Evolutionary conservation across 2,113 vertebrate genomes (phyloP).

Genomic region (Albula glossodonta): DNA sequence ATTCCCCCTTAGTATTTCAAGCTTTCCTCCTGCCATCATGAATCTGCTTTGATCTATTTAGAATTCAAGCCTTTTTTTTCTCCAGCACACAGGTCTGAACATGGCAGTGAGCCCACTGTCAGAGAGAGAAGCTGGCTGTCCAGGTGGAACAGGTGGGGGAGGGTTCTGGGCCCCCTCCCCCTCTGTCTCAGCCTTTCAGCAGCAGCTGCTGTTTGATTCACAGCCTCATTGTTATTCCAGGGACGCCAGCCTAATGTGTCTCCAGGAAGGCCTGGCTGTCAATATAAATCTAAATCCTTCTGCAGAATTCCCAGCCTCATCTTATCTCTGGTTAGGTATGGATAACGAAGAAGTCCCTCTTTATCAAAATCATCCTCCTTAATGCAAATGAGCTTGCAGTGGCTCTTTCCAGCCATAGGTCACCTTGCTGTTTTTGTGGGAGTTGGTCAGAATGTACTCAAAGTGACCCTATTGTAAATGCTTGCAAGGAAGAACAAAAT

Average conservation of each 20-base stretch:
- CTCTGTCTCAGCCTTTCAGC: background rate
- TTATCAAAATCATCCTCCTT: background rate
- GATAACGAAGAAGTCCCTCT: constrained; percentile 10
- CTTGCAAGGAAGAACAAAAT: background rate
- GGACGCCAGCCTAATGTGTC: constrained; percentile 1
- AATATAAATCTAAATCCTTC: constrained; percentile 14
- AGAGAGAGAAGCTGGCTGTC: background rate
- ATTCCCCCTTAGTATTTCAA: background rate
- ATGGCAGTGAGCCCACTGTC: background rate
- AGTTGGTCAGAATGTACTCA: constrained; percentile 9
- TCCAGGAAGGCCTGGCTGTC: constrained; percentile 8
- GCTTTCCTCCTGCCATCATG: background rate
- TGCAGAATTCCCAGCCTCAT: constrained; percentile 11
- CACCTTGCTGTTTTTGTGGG: background rate
- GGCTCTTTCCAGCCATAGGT: background rate
- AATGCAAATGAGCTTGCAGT: background rate
- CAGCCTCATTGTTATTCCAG: constrained; percentile 17
- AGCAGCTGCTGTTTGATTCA: constrained; percentile 15
- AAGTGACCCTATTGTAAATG: background rate
- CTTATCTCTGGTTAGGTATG: constrained; percentile 2
- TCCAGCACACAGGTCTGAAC: background rate
- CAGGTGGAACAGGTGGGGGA: constrained; percentile 14
- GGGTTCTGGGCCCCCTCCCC: background rate
- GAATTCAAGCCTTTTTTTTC: background rate
- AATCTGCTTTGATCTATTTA: background rate